These are phyloP conservation scores for Pemphigus obesinymphae DNA, from an alignment of 1,140 invertebrate genomes.

Conservation along the genomic window DNA sequence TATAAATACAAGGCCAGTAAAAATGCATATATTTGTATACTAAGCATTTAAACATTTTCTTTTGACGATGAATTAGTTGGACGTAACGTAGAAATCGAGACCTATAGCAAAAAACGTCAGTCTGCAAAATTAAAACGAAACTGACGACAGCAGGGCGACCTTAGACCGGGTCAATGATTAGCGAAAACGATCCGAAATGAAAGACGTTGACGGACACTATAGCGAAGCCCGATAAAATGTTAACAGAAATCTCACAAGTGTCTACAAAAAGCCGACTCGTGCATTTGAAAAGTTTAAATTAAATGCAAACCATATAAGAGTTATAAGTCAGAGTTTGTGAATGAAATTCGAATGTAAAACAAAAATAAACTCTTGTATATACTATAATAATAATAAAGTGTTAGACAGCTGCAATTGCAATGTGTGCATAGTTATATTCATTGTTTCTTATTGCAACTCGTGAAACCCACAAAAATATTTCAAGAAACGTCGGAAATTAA, in stretches of 20 bases:
- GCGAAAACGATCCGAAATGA: too few species aligned
- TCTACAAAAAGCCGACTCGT: not conserved
- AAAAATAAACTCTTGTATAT: not conserved
- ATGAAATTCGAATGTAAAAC: not conserved
- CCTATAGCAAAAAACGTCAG: not conserved
- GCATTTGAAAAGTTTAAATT: not conserved
- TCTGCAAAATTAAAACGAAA: not conserved
- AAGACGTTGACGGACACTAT: too few species aligned
- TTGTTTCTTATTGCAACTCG: not conserved
- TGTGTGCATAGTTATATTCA: not conserved
- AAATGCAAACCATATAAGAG: too few species aligned
- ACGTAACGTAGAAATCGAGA: not conserved
- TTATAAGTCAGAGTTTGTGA: not conserved
- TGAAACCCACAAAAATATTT: too few species aligned
- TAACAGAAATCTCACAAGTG: not conserved
- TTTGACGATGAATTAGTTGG: not conserved
- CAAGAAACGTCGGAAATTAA: too few species aligned
- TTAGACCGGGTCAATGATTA: not conserved
- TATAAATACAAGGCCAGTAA: not conserved
- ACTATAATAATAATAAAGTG: not conserved
- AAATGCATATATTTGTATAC: too few species aligned
- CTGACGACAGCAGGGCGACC: not conserved
- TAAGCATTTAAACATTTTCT: not conserved
- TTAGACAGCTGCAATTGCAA: not conserved
- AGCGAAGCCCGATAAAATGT: not conserved